Evolutionary conservation across 2,888 invertebrate genomes (phyloP).

Genomic region (Cheilosia scutellata): DNA sequence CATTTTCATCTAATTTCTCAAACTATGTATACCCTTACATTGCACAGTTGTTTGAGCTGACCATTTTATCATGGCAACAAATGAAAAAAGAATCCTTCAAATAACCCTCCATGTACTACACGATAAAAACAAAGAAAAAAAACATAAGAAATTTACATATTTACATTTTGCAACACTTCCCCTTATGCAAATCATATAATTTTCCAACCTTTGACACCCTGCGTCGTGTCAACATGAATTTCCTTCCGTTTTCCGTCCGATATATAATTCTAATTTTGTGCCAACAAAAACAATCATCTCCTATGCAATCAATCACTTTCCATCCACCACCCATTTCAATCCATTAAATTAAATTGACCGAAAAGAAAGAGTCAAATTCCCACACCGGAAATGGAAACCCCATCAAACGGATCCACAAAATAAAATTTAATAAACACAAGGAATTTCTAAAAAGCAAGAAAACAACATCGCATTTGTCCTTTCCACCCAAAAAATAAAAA

Average conservation of each 20-base stretch:
- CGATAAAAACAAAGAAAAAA: not conserved
- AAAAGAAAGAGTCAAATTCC: slow-evolving; percentile 27
- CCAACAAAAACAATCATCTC: slow-evolving; percentile 47
- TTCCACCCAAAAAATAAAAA: slow-evolving; percentile 7
- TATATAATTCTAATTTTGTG: slow-evolving; percentile 49
- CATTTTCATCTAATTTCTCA: too few relatives aligned
- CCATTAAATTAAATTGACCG: slow-evolving; percentile 64
- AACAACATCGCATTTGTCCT: slow-evolving; percentile 24
- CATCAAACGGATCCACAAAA: slow-evolving; percentile 39
- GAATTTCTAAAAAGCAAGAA: slow-evolving; percentile 44
- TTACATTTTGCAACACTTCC: slow-evolving; percentile 37
- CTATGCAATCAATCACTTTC: slow-evolving; percentile 40
- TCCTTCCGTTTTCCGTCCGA: slow-evolving; percentile 62
- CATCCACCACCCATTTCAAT: slow-evolving; percentile 4
- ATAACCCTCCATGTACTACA: not conserved
- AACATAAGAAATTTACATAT: slow-evolving; percentile 48
- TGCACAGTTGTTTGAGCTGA: too few relatives aligned
- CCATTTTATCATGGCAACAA: too few relatives aligned
- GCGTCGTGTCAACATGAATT: slow-evolving; percentile 53
- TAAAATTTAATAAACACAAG: slow-evolving; percentile 64
- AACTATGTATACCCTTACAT: too few relatives aligned
- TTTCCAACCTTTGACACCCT: slow-evolving; percentile 57
- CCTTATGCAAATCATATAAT: slow-evolving; percentile 60
- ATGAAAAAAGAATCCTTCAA: not conserved
- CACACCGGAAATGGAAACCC: slow-evolving; percentile 26